Evolutionary conservation across 2,888 invertebrate species (phyloP), one percentile per base, ranked within the genome.

Genomic region (Philhelius pedissequus): DNA sequence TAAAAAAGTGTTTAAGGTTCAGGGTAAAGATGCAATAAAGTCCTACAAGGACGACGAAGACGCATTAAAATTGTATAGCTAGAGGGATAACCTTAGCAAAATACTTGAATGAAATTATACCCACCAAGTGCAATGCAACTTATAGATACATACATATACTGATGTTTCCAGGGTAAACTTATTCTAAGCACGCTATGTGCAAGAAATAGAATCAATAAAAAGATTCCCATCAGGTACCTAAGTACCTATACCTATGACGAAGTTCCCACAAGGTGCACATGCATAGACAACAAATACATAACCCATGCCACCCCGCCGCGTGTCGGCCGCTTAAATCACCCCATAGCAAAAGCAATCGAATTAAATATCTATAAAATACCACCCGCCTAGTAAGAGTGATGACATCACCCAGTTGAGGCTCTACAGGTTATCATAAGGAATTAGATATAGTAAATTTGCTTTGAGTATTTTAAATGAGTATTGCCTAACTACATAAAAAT

Each of bases 141-240:
- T 38, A 62, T 25, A 43, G 62, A 15, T 62, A 45, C 5, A 38
- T 40, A 40, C 15, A 25, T 32, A 4, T 0, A 11, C 20, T 25
- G 25, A 32, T n/a, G 18, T 18, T 60, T 45, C 20, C 30, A 45
- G 32, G 22, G 56, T 3, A 64, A 64, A 64, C 64, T 64, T 64
- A 64, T 64, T 64, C 64, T 20, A 64, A 64, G 48, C 64, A 64
- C 64, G 64, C 48, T 64, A 64, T 48, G 32, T 48, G 64, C 64
- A 64, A 64, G n/a, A 48, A 64, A 64, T 48, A 48, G 20, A 64
- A 64, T 64, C 64, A 64, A 64, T 64, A 64, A 64, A 64, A 64
- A 48, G 30, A 64, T 45, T 43, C 48, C 45, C 64, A 64, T 45
- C 48, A 64, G 48, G 48, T 32, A 64, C 32, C 25, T 64, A 32